These are phyloP conservation scores for Daubentonia madagascariensis DNA, from an alignment of 2,113 vertebrate species.

Conservation along the genomic window DNA sequence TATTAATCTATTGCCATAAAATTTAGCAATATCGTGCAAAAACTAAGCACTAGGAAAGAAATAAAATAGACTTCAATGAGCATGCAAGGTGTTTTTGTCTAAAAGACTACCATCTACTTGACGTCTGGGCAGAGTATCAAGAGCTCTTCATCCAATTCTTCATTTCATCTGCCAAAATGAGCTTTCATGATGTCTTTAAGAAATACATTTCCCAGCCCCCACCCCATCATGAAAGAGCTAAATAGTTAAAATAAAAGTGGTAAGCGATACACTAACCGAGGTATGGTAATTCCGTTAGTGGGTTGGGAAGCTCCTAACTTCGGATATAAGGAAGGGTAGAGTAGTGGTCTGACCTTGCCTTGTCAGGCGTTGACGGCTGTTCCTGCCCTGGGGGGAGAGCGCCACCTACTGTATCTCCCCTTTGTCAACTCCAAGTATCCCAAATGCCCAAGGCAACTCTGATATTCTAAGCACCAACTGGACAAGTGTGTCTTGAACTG, in stretches of 20 bases:
- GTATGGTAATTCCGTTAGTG: not conserved
- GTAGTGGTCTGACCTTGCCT: not conserved
- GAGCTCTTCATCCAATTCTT: not conserved
- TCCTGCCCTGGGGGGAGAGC: slow-evolving; percentile 26
- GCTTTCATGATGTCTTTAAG: not conserved
- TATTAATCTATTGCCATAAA: not conserved
- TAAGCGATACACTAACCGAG: not conserved
- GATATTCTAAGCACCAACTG: not conserved
- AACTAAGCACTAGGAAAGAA: not conserved
- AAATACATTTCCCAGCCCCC: not conserved
- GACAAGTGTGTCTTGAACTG: not conserved
- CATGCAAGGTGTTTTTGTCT: not conserved
- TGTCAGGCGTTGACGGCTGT: not conserved
- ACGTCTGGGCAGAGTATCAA: not conserved
- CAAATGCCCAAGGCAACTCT: not conserved
- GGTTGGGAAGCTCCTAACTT: not conserved
- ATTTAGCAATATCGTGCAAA: not conserved
- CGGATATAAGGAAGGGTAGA: not conserved
- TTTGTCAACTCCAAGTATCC: not conserved
- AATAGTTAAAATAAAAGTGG: not conserved
- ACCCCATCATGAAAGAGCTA: not conserved
- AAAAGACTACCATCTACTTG: not conserved
- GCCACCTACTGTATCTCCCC: slow-evolving; percentile 47
- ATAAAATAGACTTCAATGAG: not conserved
- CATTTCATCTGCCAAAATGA: not conserved